These are phyloP conservation scores for Pocillopora damicornis DNA, from an alignment of 64 coral and sea anemone species.

Conservation along the genomic window DNA sequence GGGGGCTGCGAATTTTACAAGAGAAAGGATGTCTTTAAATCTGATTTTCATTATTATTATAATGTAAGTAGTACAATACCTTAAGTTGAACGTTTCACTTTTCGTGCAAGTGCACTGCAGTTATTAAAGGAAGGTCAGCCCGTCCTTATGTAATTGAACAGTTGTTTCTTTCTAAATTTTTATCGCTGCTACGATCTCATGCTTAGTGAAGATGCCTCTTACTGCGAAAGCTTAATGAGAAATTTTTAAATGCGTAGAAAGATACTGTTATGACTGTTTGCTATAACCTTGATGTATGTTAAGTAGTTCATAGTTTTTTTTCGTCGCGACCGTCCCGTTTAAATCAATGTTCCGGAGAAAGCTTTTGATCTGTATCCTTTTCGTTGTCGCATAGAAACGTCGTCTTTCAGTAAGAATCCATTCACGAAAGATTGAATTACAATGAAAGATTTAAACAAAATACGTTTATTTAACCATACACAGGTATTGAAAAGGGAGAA, in stretches of 20 bases:
- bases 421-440: slow-evolving; percentile 54
- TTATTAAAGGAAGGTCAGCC: neutral
- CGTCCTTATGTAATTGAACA: neutral
- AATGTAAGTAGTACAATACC: neutral
- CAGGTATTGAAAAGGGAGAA: slow-evolving; percentile 56
- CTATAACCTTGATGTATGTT: neutral
- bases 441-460: slow-evolving; percentile 66
- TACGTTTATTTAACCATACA: slow-evolving; percentile 54
- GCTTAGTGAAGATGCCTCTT: neutral
- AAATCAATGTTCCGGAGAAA: neutral
- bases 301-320: neutral
- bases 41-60: neutral
- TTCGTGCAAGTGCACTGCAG: neutral
- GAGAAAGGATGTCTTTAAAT: neutral
- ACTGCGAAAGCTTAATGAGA: slow-evolving; percentile 3
- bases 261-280: neutral
- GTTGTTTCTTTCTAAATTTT: neutral
- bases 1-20: neutral
- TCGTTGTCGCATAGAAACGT: slow-evolving; percentile 62
- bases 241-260: neutral
- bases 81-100: neutral
- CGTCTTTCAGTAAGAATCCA: slow-evolving; percentile 51
- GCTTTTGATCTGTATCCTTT: neutral
- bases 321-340: neutral
- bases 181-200: neutral